Conservation (phyloP, 2,113 vertebrate species). For the Diadophis punctatus region DNA sequence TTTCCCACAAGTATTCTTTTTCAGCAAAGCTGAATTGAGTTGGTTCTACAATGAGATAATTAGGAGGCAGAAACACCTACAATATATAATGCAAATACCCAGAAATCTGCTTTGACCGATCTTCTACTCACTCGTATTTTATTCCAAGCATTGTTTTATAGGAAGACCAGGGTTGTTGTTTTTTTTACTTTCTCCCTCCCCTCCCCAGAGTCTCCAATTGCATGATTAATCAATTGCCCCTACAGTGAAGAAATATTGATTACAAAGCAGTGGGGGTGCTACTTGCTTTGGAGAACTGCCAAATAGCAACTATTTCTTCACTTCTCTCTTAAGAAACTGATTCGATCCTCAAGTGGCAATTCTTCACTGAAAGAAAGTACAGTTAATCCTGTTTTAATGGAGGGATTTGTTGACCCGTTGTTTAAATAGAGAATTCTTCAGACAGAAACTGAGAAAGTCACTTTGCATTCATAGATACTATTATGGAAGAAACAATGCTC, state of each 20-base stretch:
- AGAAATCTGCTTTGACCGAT: not conserved
- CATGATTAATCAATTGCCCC: not conserved
- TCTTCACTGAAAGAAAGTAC: slow-evolving; percentile 58
- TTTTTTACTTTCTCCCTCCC: not conserved
- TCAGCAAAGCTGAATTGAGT: not conserved
- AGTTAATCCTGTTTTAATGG: slow-evolving; percentile 64
- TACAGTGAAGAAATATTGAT: not conserved
- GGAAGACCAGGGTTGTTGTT: not conserved
- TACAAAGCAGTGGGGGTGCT: not conserved
- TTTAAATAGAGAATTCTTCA: slow-evolving; percentile 48
- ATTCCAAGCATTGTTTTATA: not conserved
- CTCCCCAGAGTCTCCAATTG: not conserved
- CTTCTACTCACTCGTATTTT: not conserved
- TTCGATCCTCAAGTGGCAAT: slow-evolving; percentile 50
- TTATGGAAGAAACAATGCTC: slow-evolving; percentile 40
- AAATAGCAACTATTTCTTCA: slow-evolving; percentile 26
- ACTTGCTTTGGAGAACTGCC: not conserved
- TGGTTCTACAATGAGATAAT: not conserved
- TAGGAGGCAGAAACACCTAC: not conserved
- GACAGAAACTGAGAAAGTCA: slow-evolving; percentile 48
- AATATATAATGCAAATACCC: not conserved
- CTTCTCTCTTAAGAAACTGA: slow-evolving; percentile 45
- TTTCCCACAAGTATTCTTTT: not conserved
- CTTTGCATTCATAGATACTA: slow-evolving; percentile 38
- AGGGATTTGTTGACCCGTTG: slow-evolving; percentile 60